Conservation (phyloP, 2,113 vertebrate genomes). For the Chinchilla lanigera region DNA sequence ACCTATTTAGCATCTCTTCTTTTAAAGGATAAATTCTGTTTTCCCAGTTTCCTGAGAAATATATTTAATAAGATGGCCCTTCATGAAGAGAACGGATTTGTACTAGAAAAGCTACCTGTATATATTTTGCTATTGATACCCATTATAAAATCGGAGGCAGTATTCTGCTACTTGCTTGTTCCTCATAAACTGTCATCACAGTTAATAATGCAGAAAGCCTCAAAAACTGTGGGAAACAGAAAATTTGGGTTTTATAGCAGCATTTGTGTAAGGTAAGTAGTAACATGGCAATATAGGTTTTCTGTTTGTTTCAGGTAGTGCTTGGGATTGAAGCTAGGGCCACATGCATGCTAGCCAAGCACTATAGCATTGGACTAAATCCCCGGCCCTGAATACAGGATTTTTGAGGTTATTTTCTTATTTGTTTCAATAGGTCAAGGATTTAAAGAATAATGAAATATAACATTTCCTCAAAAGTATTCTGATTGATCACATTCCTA, state of each 20-base stretch:
- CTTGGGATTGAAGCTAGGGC: not conserved
- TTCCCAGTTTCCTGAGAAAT: not conserved
- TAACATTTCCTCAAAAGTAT: not conserved
- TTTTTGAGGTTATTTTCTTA: not conserved
- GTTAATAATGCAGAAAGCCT: slow-evolving; percentile 24
- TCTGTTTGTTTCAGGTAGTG: not conserved
- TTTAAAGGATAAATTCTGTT: slow-evolving; percentile 8
- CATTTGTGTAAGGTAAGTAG: not conserved
- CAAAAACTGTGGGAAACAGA: not conserved
- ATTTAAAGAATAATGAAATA: slow-evolving; percentile 36
- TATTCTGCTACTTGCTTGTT: not conserved
- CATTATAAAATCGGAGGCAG: not conserved
- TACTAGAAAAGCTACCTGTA: not conserved
- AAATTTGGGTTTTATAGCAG: slow-evolving; percentile 12
- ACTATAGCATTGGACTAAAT: not conserved
- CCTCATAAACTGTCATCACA: slow-evolving; percentile 1
- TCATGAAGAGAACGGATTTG: slow-evolving; percentile 21
- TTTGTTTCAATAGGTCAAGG: not conserved
- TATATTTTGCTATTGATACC: not conserved
- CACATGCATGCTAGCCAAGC: not conserved
- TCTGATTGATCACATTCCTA: not conserved
- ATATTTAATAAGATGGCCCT: not conserved
- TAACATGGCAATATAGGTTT: not conserved
- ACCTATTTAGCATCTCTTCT: slow-evolving; percentile 41
- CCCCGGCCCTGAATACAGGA: not conserved